Conservation (phyloP, 2,797 vertebrate genomes). For the Poecilia picta region DNA sequence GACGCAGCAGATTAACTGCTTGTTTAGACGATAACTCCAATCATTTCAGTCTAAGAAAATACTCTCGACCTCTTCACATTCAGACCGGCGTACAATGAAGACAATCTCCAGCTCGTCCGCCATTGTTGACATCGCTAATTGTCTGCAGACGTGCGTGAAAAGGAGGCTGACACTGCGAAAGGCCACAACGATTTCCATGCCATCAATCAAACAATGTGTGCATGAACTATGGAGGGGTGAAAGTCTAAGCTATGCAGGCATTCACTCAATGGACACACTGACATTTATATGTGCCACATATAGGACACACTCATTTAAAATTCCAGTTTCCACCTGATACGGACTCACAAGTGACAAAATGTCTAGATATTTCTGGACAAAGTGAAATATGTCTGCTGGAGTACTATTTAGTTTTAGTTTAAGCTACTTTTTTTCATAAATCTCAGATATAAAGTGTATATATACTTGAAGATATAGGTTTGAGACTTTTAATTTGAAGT, state of each 20-base stretch:
- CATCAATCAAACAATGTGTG: slow-evolving; percentile 36
- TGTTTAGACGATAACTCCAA: background rate
- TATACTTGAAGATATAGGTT: background rate
- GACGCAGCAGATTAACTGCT: background rate
- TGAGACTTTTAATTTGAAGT: background rate
- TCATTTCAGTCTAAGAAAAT: slow-evolving; percentile 1
- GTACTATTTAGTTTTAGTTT: background rate
- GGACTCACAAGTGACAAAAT: background rate
- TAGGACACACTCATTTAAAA: background rate
- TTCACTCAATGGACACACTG: slow-evolving; percentile 20
- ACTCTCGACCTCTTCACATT: slow-evolving; percentile 22
- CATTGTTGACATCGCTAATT: slow-evolving; percentile 33
- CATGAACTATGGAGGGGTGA: slow-evolving; percentile 6
- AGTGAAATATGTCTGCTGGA: background rate
- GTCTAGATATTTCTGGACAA: background rate
- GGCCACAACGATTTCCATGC: slow-evolving; percentile 29
- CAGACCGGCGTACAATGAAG: slow-evolving; percentile 25
- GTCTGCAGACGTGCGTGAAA: slow-evolving; percentile 27
- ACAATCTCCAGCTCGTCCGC: slow-evolving; percentile 26
- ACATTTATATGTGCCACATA: slow-evolving; percentile 48
- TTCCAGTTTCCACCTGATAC: background rate
- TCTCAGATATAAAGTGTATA: background rate
- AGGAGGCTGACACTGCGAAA: slow-evolving; percentile 17
- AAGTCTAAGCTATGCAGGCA: background rate
- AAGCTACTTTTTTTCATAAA: no score